These are phyloP conservation scores for Amiota mariae DNA, from an alignment of 2,888 invertebrate species.

Conservation along the genomic window DNA sequence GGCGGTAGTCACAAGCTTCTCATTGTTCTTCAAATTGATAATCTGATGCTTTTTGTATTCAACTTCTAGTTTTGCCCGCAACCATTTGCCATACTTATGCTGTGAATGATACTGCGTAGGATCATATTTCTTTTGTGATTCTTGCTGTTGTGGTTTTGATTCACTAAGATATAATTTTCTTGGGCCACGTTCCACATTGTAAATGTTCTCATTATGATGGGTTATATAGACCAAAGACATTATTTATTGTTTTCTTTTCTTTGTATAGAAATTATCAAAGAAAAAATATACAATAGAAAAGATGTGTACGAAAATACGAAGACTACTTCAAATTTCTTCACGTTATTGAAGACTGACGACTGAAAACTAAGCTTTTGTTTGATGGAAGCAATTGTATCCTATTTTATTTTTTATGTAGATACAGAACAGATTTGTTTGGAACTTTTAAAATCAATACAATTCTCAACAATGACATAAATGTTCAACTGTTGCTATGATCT, in stretches of 20 bases:
- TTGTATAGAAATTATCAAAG: too few species aligned
- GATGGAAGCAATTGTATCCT: too few species aligned
- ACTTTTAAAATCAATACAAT: too few species aligned
- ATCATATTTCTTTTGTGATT: conserved; percentile 67
- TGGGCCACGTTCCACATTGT: conserved; percentile 70
- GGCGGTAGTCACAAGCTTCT: conserved; percentile 73
- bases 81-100: conserved; percentile 19
- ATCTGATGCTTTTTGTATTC: conserved; percentile 69
- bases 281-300: too few species aligned
- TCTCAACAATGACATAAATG: too few species aligned
- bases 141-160: neutral
- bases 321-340: too few species aligned
- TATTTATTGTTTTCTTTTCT: conserved; percentile 14
- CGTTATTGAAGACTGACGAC: too few species aligned
- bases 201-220: conserved; percentile 81
- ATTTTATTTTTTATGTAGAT: too few species aligned
- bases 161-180: neutral
- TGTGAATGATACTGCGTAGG: neutral
- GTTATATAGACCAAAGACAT: conserved; percentile 81
- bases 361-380: too few species aligned
- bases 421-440: too few species aligned
- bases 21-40: conserved; percentile 64
- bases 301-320: too few species aligned
- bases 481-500: neutral
- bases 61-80: conserved; percentile 46